These are phyloP conservation scores for Trichopoda pennipes DNA, from an alignment of 2,888 invertebrate genomes.

Conservation along the genomic window DNA sequence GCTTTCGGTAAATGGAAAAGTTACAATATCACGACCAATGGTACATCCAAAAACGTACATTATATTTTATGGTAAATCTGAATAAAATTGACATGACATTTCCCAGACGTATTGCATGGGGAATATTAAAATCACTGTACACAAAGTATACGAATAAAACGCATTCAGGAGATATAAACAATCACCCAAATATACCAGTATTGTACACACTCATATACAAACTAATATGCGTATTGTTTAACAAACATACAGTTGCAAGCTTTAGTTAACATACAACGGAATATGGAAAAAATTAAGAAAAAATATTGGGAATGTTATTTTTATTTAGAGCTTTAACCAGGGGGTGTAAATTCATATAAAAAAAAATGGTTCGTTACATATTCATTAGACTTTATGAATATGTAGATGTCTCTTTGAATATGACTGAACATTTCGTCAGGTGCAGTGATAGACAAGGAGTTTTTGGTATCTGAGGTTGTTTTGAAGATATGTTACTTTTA, in stretches of 20 bases:
- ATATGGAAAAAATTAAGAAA: not conserved
- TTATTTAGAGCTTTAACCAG: slow-evolving; percentile 22
- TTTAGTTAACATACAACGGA: slow-evolving; percentile 33
- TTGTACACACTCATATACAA: not conserved
- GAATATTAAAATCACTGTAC: slow-evolving; percentile 62
- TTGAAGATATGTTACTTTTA: no score
- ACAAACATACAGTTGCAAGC: slow-evolving; percentile 28
- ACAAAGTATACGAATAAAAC: slow-evolving; percentile 56
- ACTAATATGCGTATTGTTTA: slow-evolving; percentile 40
- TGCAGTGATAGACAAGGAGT: not conserved
- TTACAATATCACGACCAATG: slow-evolving; percentile 66
- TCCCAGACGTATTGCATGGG: slow-evolving; percentile 72
- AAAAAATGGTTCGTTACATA: slow-evolving; percentile 38
- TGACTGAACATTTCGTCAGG: slow-evolving; percentile 30
- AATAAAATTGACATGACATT: slow-evolving; percentile 72
- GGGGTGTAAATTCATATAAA: slow-evolving; percentile 7
- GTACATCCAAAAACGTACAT: slow-evolving; percentile 53
- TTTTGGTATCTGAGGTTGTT: not conserved
- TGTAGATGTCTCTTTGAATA: slow-evolving; percentile 24
- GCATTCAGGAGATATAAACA: slow-evolving; percentile 36
- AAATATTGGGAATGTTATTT: slow-evolving; percentile 15
- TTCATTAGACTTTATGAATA: slow-evolving; percentile 56
- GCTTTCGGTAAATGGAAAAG: slow-evolving; percentile 56
- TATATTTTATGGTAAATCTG: slow-evolving; percentile 70
- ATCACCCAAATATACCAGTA: not conserved